A percentile compares a stretch with the other conserved stretches of the same genome.
Conservation (phyloP, 1,140 invertebrate genomes). For the Planococcus citri region DNA sequence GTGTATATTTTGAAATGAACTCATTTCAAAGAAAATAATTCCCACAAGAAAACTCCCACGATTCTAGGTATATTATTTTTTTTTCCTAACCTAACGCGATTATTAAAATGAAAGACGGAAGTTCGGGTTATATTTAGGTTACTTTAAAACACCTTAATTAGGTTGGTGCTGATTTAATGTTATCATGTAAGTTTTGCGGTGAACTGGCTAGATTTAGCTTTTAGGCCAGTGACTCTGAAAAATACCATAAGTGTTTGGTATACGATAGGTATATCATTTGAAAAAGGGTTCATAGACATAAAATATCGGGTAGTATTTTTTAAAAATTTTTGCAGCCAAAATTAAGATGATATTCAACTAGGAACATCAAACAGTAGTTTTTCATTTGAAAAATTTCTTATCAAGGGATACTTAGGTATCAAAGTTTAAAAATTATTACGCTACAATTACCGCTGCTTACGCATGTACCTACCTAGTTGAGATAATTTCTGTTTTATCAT, state of each 20-base stretch:
- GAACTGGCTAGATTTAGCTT: neutral
- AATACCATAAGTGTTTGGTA: too few relatives aligned
- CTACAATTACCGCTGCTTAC: too few relatives aligned
- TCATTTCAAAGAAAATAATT: slow-evolving; percentile 17
- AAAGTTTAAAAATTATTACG: too few relatives aligned
- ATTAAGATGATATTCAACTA: too few relatives aligned
- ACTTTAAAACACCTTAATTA: slow-evolving; percentile 13
- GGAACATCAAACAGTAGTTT: neutral
- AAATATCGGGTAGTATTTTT: too few relatives aligned
- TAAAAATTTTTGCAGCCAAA: too few relatives aligned
- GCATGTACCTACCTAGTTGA: too few relatives aligned
- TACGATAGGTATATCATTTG: too few relatives aligned
- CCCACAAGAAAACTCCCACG: slow-evolving; percentile 18
- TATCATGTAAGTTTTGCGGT: neutral
- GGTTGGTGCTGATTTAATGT: slow-evolving; percentile 18
- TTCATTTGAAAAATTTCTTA: neutral
- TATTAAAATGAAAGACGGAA: slow-evolving; percentile 19
- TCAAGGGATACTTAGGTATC: too few relatives aligned
- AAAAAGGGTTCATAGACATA: too few relatives aligned
- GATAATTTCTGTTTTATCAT: too few relatives aligned
- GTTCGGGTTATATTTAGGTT: slow-evolving; percentile 20
- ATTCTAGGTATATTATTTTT: slow-evolving; percentile 16
- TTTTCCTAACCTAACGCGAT: neutral
- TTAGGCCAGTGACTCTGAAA: slow-evolving; percentile 2
- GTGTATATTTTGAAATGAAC: slow-evolving; percentile 9